A percentile compares a stretch with the other conserved stretches of the same genome.
These are phyloP conservation scores for Ceyx margarethae DNA, from an alignment of 2,113 vertebrate genomes.

Conservation along the genomic window DNA sequence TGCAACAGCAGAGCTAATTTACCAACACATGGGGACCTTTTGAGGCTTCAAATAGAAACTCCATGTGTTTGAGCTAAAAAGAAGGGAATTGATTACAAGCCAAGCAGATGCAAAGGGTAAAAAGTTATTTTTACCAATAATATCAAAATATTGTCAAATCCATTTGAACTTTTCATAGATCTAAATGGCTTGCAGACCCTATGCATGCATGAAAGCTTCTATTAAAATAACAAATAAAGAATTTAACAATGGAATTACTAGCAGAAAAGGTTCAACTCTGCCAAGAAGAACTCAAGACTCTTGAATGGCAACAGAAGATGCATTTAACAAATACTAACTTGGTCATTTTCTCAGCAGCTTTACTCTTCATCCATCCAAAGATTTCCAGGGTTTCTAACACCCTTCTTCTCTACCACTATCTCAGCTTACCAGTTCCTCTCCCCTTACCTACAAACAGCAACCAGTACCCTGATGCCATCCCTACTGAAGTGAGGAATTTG, in stretches of 20 bases:
- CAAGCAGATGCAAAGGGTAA: not conserved
- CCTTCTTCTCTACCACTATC: not conserved
- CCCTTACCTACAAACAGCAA: not conserved
- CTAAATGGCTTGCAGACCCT: not conserved
- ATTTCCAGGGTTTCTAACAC: not conserved
- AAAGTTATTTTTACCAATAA: not conserved
- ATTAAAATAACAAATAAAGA: not conserved
- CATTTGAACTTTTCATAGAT: not conserved
- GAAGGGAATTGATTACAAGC: not conserved
- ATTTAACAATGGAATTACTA: not conserved
- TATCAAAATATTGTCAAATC: not conserved
- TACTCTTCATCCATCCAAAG: not conserved
- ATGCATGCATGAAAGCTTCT: not conserved
- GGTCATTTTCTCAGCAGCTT: not conserved
- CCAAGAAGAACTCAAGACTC: not conserved
- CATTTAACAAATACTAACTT: not conserved
- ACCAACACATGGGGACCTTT: not conserved
- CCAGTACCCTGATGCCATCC: not conserved
- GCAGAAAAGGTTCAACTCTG: not conserved
- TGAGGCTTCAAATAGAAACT: not conserved
- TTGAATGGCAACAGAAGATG: not conserved
- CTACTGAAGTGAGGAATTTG: not conserved
- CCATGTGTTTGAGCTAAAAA: not conserved
- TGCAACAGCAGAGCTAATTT: not conserved
- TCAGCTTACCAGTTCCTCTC: not conserved